Conservation (phyloP, 2,797 vertebrate species). For the Lagothrix lagotricha region DNA sequence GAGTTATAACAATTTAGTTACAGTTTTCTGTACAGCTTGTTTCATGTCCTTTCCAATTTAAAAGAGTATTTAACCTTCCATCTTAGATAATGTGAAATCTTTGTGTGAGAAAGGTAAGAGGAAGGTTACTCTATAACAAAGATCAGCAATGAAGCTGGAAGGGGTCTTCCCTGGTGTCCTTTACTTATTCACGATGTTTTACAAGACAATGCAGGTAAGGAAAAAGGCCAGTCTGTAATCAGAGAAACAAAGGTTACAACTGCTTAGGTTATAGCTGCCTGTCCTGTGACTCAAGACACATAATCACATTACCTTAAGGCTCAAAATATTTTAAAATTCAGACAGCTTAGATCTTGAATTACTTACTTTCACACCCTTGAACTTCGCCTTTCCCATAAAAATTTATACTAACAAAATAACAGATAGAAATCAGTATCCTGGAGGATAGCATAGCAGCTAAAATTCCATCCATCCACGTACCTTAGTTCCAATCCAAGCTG, state of each 20-base stretch:
- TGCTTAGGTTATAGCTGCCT: not conserved
- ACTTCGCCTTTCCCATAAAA: not conserved
- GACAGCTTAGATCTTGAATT: not conserved
- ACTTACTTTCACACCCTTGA: not conserved
- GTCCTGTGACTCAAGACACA: too few species aligned
- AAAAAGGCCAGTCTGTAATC: not conserved
- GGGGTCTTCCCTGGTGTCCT: not conserved
- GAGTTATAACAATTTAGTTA: not conserved
- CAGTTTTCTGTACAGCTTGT: not conserved
- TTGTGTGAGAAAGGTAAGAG: not conserved
- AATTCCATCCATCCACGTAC: accelerated
- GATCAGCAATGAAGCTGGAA: not conserved
- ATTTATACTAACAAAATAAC: not conserved
- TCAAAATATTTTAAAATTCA: not conserved
- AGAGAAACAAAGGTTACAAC: not conserved
- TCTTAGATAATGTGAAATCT: not conserved
- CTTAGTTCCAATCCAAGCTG: not conserved
- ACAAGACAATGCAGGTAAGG: not conserved
- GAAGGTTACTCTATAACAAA: not conserved
- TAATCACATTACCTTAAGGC: not conserved
- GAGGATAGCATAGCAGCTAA: not conserved
- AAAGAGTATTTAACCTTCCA: not conserved
- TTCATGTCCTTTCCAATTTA: not conserved
- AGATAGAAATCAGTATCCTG: not conserved
- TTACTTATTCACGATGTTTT: not conserved